Conservation (phyloP, 2,797 vertebrate species). For the Chelmon rostratus region DNA sequence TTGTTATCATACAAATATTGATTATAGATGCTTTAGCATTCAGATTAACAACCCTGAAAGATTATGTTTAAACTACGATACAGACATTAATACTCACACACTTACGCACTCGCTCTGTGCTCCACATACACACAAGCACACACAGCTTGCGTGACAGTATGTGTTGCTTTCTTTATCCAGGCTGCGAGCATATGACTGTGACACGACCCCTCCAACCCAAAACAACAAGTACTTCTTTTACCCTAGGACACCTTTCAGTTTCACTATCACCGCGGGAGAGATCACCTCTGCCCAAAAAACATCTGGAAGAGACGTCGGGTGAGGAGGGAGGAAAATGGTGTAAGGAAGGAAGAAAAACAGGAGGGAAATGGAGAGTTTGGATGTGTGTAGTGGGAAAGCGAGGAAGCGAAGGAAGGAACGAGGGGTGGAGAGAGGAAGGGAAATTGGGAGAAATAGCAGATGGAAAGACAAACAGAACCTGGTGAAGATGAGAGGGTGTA, state of each 20-base stretch:
- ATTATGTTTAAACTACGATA: not conserved
- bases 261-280: constrained; percentile 24
- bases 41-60: not conserved
- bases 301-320: constrained; percentile 29
- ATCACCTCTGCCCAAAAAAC: constrained; percentile 33
- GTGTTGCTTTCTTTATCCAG: constrained; percentile 45
- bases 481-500: constrained; percentile 19
- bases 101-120: not conserved
- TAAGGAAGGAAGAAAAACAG: constrained; percentile 18
- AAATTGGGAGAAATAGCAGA: constrained; percentile 29
- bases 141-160: constrained; percentile 51
- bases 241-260: constrained; percentile 46
- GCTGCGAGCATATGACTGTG: constrained; percentile 31
- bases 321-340: not conserved
- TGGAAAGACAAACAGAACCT: constrained; percentile 39
- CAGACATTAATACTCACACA: not conserved
- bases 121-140: not conserved
- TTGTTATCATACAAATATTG: no score
- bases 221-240: constrained; percentile 43
- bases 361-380: constrained; percentile 57
- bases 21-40: not conserved
- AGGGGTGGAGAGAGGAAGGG: constrained; percentile 25
- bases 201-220: constrained; percentile 28
- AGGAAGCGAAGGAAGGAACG: not conserved
- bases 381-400: constrained; percentile 6